Conservation (phyloP, 2,113 vertebrate genomes). For the Elephas maximus region DNA sequence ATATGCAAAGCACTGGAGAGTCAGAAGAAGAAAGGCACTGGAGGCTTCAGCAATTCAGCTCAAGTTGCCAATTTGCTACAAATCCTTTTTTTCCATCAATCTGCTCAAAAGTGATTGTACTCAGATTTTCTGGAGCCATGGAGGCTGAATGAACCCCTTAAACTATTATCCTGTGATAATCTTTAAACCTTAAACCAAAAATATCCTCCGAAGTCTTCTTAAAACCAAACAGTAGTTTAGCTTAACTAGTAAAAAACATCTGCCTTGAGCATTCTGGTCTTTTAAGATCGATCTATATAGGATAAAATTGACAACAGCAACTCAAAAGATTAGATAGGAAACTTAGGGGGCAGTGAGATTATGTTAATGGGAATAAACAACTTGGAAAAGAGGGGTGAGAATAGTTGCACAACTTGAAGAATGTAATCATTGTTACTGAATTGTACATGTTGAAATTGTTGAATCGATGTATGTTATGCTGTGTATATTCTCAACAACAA, state of each 20-base stretch:
- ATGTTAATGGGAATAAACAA: neutral
- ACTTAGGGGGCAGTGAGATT: neutral
- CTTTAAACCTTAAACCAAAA: neutral
- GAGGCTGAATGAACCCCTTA: neutral
- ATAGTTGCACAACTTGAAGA: no score
- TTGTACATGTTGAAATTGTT: neutral
- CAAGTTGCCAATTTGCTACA: conserved; percentile 76
- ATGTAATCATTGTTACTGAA: neutral
- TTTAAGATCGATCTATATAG: neutral
- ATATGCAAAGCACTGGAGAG: conserved; percentile 25
- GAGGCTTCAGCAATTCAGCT: conserved; percentile 65
- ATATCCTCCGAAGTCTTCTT: neutral
- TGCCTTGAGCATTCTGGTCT: neutral
- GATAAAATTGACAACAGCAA: neutral
- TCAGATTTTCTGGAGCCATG: neutral
- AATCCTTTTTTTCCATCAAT: conserved; percentile 1
- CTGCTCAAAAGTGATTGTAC: conserved; percentile 65
- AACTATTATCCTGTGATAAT: neutral
- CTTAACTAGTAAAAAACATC: neutral
- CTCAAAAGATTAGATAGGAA: neutral
- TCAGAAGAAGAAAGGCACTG: conserved; percentile 66
- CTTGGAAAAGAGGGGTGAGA: neutral
- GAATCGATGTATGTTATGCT: neutral
- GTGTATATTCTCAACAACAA: neutral
- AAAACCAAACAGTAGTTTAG: neutral